phyloP scores from a whole-genome alignment of 2,797 vertebrate genomes.

The Nasua narica region DNA sequence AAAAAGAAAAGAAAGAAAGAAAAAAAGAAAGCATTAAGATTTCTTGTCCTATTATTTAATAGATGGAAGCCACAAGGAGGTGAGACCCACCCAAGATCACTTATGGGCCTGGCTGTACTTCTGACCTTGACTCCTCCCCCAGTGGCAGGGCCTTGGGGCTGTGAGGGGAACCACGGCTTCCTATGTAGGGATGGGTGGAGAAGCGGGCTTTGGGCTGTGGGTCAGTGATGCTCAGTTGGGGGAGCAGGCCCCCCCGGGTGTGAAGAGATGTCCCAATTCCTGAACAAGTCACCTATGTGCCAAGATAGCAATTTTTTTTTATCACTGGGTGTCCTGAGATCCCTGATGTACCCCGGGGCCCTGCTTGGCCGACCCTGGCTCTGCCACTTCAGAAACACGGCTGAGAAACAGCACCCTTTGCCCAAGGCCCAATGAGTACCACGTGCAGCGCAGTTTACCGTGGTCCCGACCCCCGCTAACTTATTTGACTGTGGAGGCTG shows the following conservation, averaged over 20 bases:
- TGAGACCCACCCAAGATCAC: not conserved
- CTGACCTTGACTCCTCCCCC: not conserved
- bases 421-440: not conserved
- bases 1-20: not conserved
- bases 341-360: not conserved
- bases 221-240: not conserved
- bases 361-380: not conserved
- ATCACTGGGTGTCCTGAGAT: not conserved
- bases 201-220: not conserved
- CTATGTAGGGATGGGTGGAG: not conserved
- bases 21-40: not conserved
- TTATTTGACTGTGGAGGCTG: not conserved
- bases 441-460: not conserved
- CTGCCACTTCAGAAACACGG: not conserved
- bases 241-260: not conserved
- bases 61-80: not conserved
- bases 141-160: not conserved
- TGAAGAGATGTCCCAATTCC: not conserved
- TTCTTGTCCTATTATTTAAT: not conserved
- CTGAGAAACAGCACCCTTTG: not conserved
- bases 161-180: not conserved
- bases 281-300: not conserved
- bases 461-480: accelerated
- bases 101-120: not conserved
- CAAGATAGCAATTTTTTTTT: not conserved